A percentile compares a stretch with the other conserved stretches of the same genome.
phyloP scores from a whole-genome alignment of 1,140 invertebrate species.

The Drosophila ironensis region DNA sequence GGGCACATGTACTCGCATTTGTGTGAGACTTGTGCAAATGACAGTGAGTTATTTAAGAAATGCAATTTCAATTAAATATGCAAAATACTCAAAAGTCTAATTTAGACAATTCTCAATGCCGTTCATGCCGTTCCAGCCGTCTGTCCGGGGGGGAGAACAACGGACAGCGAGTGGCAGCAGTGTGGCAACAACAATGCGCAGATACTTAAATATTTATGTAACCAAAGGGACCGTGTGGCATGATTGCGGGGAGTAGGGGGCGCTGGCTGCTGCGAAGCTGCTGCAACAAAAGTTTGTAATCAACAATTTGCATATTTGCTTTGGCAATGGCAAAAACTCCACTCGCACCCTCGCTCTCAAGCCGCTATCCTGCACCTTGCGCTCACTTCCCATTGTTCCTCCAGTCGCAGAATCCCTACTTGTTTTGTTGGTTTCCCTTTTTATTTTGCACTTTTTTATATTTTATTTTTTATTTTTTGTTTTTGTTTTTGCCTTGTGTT shows the following conservation, averaged over 20 bases:
- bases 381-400: conserved; percentile 46
- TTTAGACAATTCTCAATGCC: conserved; percentile 66
- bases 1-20: conserved; percentile 26
- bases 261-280: not conserved
- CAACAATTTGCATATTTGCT: conserved; percentile 81
- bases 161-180: conserved; percentile 42
- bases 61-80: conserved; percentile 81
- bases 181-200: conserved; percentile 56
- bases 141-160: conserved; percentile 3
- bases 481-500: conserved; percentile 23
- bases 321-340: conserved; percentile 68
- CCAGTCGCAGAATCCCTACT: conserved; percentile 33
- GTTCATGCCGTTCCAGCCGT: no score
- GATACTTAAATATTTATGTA: conserved; percentile 80
- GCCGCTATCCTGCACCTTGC: conserved; percentile 65
- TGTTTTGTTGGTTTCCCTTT: conserved; percentile 6
- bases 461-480: conserved; percentile 13
- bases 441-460: no score
- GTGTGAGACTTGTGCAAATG: conserved; percentile 50
- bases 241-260: not conserved
- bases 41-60: conserved; percentile 80
- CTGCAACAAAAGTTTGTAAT: conserved; percentile 75
- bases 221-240: conserved; percentile 15
- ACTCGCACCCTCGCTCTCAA: conserved; percentile 18
- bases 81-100: conserved; percentile 80